Base-by-base conservation (phyloP, 1,140 invertebrate species). In the Drosophila novamexicana region DNA sequence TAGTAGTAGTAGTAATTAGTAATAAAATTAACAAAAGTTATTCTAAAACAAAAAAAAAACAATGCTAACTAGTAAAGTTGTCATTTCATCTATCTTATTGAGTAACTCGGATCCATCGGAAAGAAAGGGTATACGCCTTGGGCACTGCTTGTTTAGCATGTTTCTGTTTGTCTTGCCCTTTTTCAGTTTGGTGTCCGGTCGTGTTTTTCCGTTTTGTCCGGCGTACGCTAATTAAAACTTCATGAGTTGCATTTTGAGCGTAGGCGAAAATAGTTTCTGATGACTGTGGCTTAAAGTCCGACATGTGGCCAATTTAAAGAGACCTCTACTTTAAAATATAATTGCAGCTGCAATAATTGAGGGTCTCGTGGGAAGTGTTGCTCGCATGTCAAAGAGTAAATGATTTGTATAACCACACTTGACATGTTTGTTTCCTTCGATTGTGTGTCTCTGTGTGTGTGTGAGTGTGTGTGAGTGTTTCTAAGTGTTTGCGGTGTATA, bases 351-450 rank as follows among this genome's bases (percentile, higher is more conserved):
- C 18, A 22, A 50, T 64, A 47, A 63, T 58, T 66, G 45, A 40
- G 39, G 40, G 37, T 39, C 40, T 32, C 45, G 36, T 7, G 47
- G 74, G 34, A 68, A 56, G 40, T 74, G 58, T 66, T 56, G 56
- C 12, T 79, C 58, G 59, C 78, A 74, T 74, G 71, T 57, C 75
- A 68, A 39, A 62, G 58, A 62, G 58, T 72, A 68, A 82, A 73
- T 83, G 80, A 83, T 83, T 83, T 79, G 79, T 62, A 59, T 47
- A 65, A 82, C 79, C 79, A 50, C 80, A 75, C 36, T 81, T 59
- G 61, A 74, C 61, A 79, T 61, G 50, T 62, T 81, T 52, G 74
- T 32, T 45, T 18, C 18, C 12, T 42, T 12, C 10, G 7, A 22
- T 7, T 54, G n/a, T 67, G 7, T 52, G 1, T 18, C 18, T 56